Conservation (phyloP, 2,888 invertebrate genomes). For the Ametastegia equiseti region DNA sequence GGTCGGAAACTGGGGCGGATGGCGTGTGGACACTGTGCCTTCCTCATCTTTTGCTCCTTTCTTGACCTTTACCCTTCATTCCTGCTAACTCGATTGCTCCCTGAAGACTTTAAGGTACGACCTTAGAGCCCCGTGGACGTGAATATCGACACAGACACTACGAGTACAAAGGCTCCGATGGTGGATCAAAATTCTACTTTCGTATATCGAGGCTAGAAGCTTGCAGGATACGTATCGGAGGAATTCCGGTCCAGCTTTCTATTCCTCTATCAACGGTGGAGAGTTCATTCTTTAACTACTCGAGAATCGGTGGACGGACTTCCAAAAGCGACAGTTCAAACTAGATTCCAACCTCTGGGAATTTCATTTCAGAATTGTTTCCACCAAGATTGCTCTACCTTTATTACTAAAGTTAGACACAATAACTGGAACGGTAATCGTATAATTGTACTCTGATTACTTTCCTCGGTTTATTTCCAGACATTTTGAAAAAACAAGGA, state of each 20-base stretch:
- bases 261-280: not conserved
- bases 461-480: not conserved
- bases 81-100: constrained; percentile 32
- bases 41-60: not conserved
- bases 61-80: constrained; percentile 26
- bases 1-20: constrained; percentile 21
- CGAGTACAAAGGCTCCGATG: constrained; percentile 5
- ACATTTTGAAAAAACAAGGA: too few relatives aligned
- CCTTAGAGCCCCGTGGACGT: not conserved
- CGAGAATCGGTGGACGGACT: not conserved
- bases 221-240: constrained; percentile 22
- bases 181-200: constrained; percentile 36
- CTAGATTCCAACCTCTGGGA: not conserved
- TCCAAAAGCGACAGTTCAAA: not conserved
- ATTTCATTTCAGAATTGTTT: constrained; percentile 28
- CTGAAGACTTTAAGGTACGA: constrained; percentile 2
- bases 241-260: not conserved
- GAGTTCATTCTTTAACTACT: constrained; percentile 20
- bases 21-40: not conserved
- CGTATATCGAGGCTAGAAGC: constrained; percentile 33
- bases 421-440: not conserved
- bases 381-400: not conserved
- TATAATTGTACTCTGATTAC: not conserved
- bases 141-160: not conserved
- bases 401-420: not conserved